Evolutionary conservation across 2,888 invertebrate species (phyloP).

Genomic region (Idaea aversata): DNA sequence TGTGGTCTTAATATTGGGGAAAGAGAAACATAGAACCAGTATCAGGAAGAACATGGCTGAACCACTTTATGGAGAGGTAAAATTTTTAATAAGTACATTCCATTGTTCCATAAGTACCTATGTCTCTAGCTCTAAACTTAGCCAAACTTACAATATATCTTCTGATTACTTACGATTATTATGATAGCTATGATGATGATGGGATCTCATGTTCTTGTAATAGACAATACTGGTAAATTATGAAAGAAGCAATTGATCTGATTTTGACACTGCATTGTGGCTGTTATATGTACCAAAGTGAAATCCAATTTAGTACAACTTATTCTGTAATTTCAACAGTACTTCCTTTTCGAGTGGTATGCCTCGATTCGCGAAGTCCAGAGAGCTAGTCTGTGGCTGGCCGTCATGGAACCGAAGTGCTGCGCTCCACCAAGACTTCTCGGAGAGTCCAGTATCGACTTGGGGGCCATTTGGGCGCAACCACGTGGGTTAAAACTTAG

Average conservation of each 20-base stretch:
- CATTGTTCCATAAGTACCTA: too few species aligned
- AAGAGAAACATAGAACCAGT: constrained; percentile 80
- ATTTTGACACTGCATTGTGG: too few species aligned
- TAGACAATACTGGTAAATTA: too few species aligned
- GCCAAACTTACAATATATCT: too few species aligned
- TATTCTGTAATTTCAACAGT: constrained; percentile 62
- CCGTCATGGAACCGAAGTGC: constrained; percentile 76
- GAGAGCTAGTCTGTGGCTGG: constrained; percentile 79
- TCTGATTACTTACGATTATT: constrained; percentile 12
- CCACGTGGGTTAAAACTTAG: constrained; percentile 73
- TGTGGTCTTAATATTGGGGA: constrained; percentile 82
- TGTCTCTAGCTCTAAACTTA: too few species aligned
- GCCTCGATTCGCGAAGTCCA: constrained; percentile 79
- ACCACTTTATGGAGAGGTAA: constrained; percentile 86
- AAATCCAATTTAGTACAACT: background rate
- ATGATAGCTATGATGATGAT: too few species aligned
- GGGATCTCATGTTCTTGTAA: background rate
- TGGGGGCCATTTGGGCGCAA: constrained; percentile 87
- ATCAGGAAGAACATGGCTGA: constrained; percentile 80
- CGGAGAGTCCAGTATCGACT: constrained; percentile 83
- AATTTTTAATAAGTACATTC: too few species aligned
- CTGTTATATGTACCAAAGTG: too few species aligned
- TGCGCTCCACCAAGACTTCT: constrained; percentile 72
- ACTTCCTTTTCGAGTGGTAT: constrained; percentile 84
- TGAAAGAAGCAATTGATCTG: too few species aligned